Base-by-base conservation (phyloP, 2,797 vertebrate species). In the Intellagama lesueurii region DNA sequence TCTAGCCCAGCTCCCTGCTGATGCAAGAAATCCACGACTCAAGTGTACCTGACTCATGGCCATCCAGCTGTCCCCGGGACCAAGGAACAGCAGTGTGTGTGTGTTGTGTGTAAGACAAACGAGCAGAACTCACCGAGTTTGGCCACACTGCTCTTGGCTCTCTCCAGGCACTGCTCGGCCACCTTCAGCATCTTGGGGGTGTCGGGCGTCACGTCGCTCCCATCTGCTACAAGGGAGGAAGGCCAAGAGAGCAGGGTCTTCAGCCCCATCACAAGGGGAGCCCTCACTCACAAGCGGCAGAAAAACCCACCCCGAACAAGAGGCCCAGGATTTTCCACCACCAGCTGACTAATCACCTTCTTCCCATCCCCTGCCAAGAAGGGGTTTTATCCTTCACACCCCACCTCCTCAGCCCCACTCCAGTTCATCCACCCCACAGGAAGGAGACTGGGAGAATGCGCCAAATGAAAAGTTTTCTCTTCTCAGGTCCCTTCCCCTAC, bases 81-180 rank as follows among this genome's bases (percentile, higher is more conserved):
- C 22, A 76, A 76, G 19, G 32, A 76, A 40, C 35, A 44, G 40
- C 35, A 11, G 0, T 5, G 44, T 22, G 76, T 44, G 70, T 44
- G 17, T 12, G 60, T 56, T 17, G 16, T 8, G 22, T 22, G 30
- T 14, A 2, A 4, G 22, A 12, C 40, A 78, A n/a, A n/a, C 56
- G 24, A 12, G 32, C 2, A 2, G 44, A 47, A 26, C 96, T 93
- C 91, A 97, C 97, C 97, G 1, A 97, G 95, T 1, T 93, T 96
- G 0, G 95, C 97, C 6, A 98, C 94, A 4, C 98, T 98, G 0
- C 98, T 98, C 94, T 98, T 98, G 87, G 98, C 98, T 77, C 99
- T 97, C 94, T 99, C 99, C 94, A 99, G 95, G 95, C 99, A 99
- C 94, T 99, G 99, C 94, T 98, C 98, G 0, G 98, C 98, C 17